Conservation (phyloP, 1,140 invertebrate genomes). For the Laupala kohalensis region DNA sequence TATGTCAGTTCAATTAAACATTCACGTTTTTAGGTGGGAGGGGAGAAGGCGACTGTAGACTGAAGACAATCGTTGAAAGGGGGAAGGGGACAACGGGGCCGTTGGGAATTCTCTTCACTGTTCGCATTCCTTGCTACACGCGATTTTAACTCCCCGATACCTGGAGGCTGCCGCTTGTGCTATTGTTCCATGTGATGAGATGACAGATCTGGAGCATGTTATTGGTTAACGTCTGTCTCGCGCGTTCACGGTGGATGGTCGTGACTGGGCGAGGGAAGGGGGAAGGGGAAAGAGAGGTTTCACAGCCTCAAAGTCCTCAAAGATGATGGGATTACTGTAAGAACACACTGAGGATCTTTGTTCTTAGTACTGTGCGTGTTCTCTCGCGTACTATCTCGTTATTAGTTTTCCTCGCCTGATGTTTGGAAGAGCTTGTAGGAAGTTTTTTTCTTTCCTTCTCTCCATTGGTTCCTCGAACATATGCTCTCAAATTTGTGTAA, state of each 20-base stretch:
- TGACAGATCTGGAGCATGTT: neutral
- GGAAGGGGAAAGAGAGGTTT: neutral
- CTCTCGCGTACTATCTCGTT: neutral
- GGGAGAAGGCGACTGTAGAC: no score
- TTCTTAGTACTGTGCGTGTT: neutral
- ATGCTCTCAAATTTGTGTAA: no score
- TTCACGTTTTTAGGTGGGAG: no score
- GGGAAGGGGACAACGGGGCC: neutral
- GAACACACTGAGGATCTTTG: neutral
- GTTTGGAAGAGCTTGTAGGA: no score
- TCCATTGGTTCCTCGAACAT: no score
- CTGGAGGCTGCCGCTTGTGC: neutral
- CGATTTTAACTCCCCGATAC: neutral
- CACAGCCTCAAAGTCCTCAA: neutral
- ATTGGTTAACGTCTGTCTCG: no score
- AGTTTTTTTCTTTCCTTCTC: neutral
- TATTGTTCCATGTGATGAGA: neutral
- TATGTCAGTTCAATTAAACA: neutral
- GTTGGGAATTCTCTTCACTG: neutral
- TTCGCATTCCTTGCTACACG: neutral
- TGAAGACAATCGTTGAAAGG: neutral
- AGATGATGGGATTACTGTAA: neutral
- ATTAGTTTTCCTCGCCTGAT: neutral
- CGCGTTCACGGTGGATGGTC: no score
- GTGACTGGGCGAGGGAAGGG: neutral